Evolutionary conservation across 2,888 invertebrate species (phyloP), one percentile per base, ranked within the genome.

Genomic region (Leucozona laternaria): DNA sequence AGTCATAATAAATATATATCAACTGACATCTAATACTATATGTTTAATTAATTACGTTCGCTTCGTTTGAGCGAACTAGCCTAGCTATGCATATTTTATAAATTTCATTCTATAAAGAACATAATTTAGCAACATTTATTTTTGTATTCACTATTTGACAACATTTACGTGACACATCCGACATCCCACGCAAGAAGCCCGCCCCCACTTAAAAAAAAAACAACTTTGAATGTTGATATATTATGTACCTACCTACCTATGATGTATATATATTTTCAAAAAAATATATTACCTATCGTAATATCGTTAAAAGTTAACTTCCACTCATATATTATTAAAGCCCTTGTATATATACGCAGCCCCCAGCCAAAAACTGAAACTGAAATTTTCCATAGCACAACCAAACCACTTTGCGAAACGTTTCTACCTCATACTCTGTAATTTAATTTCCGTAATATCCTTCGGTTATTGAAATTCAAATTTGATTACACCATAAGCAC

Each of bases 381-480:
- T n/a, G 43, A 43, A n/a, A 43, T 43, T 43, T 43, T 17, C 48
- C 8, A 17, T 17, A 48, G 0, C 7, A 1, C 48, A 48, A 17
- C 17, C n/a, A 7, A 8, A 53, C 55, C 0, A 11, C 1, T 31
- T 10, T 28, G 6, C 17, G 28, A 60, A 72, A 70, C 40, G 64
- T 70, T 53, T 79, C 25, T 57, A 50, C 28, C 68, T 68, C 72
- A 50, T 79, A 77, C 83, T 76, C 68, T 57, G 25, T 81, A 81
- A 86, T 78, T 81, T 58, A 73, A 81, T 86, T 75, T 76, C 77
- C 71, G 72, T 66, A 78, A 81, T 78, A 77, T 77, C 73, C 81
- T 68, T 62, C 45, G 73, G 85, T 78, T 86, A 86, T 81, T 81
- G 85, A 81, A 81, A 81, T 86, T 81, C 50, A 48, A 81, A 86